A percentile compares a stretch with the other conserved stretches of the same genome.
Conservation (phyloP, 64 coral and sea anemone species). For the Stylophora pistillata region DNA sequence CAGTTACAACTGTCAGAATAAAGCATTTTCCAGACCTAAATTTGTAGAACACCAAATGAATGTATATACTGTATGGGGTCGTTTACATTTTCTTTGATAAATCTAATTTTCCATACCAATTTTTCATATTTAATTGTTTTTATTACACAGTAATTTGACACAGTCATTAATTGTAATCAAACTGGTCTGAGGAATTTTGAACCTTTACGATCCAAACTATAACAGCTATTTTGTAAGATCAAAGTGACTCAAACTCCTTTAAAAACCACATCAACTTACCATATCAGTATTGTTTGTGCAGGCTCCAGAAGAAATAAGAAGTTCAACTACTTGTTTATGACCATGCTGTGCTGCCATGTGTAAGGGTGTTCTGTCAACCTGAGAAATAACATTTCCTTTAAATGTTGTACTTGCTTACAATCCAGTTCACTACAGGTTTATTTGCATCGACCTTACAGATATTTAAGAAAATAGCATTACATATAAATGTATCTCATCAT, state of each 20-base stretch:
- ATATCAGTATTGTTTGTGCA: constrained; percentile 95
- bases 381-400: background rate
- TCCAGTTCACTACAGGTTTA: too few species aligned
- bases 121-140: too few species aligned
- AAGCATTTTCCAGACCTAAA: too few species aligned
- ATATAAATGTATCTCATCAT: background rate
- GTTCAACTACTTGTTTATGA: constrained; percentile 84
- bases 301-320: constrained; percentile 88
- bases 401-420: background rate
- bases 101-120: too few species aligned
- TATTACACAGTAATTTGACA: too few species aligned
- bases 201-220: background rate
- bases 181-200: too few species aligned
- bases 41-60: too few species aligned
- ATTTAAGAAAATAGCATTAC: background rate
- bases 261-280: constrained; percentile 16
- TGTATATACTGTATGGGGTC: too few species aligned
- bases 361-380: constrained; percentile 96
- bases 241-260: background rate
- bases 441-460: too few species aligned
- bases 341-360: constrained; percentile 98
- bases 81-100: too few species aligned
- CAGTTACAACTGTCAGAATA: too few species aligned
- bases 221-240: background rate
- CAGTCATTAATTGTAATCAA: too few species aligned